These are phyloP conservation scores for Tangara arthus DNA, from an alignment of 2,797 vertebrate genomes.

Conservation along the genomic window DNA sequence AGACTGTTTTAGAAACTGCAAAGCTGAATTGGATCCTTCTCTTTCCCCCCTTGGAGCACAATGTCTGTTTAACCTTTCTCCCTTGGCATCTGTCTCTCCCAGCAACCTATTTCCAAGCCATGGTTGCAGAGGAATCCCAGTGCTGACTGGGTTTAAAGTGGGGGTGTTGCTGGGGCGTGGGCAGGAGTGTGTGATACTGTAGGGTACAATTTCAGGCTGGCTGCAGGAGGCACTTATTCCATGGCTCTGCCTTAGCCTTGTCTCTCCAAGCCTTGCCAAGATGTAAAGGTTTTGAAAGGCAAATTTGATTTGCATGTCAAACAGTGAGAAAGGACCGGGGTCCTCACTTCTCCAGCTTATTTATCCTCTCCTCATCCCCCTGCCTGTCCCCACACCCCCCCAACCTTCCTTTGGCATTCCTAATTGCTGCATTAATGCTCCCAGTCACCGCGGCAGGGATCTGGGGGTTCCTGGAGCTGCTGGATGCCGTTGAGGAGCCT, in stretches of 20 bases:
- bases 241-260: not conserved
- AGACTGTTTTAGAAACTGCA: slow-evolving; percentile 32
- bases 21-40: slow-evolving; percentile 27
- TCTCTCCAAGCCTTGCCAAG: not conserved
- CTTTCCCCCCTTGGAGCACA: not conserved
- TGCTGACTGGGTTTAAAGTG: not conserved
- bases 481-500: not conserved
- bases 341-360: not conserved
- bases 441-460: not conserved
- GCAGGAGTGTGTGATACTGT: not conserved
- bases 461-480: not conserved
- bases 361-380: not conserved
- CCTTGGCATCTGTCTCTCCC: slow-evolving; percentile 4
- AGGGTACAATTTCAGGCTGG: not conserved
- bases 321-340: not conserved
- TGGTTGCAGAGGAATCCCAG: not conserved
- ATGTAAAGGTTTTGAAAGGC: not conserved
- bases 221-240: not conserved
- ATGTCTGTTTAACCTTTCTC: slow-evolving; percentile 41
- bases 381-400: not conserved
- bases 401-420: not conserved
- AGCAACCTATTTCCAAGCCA: not conserved
- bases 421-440: fast-evolving
- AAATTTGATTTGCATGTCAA: slow-evolving; percentile 15
- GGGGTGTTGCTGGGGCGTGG: not conserved